These are phyloP conservation scores for Neoascia interrupta DNA, from an alignment of 2,888 invertebrate genomes.

Conservation along the genomic window DNA sequence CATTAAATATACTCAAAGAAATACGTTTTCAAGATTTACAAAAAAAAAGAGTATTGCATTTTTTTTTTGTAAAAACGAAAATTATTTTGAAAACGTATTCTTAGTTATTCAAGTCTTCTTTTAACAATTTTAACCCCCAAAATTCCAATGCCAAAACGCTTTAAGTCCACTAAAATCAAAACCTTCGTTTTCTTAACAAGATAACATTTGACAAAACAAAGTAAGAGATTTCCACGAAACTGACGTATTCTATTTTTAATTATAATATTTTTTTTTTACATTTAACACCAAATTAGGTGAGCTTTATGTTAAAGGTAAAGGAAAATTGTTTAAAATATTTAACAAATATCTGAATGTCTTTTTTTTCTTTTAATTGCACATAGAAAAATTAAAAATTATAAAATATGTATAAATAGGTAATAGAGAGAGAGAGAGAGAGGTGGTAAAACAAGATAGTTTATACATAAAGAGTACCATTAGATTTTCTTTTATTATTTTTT, in stretches of 20 bases:
- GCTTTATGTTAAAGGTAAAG: constrained; percentile 50
- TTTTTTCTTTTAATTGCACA: constrained; percentile 41
- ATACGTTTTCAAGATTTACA: constrained; percentile 19
- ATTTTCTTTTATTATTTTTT: constrained; percentile 66
- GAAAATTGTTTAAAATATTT: constrained; percentile 45
- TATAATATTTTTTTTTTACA: constrained; percentile 34
- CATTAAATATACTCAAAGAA: constrained; percentile 47
- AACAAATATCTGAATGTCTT: constrained; percentile 36
- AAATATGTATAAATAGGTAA: constrained; percentile 58
- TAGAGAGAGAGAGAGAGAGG: constrained; percentile 59
- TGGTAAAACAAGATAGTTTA: constrained; percentile 58
- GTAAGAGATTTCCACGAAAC: constrained; percentile 53
- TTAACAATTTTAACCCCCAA: constrained; percentile 63
- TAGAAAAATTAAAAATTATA: constrained; percentile 51
- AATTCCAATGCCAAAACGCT: constrained; percentile 79
- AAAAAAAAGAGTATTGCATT: constrained; percentile 11
- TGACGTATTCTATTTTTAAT: constrained; percentile 34
- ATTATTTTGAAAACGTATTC: constrained; percentile 44
- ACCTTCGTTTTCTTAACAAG: constrained; percentile 22
- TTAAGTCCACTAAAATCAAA: constrained; percentile 39
- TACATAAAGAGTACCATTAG: constrained; percentile 62
- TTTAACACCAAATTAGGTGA: constrained; percentile 53
- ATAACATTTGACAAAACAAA: constrained; percentile 10
- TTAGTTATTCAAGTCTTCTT: constrained; percentile 10
- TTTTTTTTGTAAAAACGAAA: background rate